phyloP scores from a whole-genome alignment of 1,140 invertebrate species.

The Hyles vespertilio region DNA sequence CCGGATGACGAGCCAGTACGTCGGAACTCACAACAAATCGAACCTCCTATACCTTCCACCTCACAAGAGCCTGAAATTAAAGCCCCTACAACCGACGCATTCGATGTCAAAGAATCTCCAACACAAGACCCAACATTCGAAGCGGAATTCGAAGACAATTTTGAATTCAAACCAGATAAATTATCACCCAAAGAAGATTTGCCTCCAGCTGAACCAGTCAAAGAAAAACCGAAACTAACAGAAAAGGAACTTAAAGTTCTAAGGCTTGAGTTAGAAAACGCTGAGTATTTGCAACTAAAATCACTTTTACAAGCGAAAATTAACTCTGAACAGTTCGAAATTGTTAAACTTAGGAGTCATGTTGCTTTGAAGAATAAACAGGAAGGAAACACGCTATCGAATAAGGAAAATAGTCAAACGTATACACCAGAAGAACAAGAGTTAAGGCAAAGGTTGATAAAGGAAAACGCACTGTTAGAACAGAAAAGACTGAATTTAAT shows the following conservation, averaged over 20 bases:
- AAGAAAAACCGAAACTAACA: slow-evolving; percentile 69
- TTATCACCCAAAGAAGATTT: slow-evolving; percentile 29
- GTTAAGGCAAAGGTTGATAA: slow-evolving; percentile 74
- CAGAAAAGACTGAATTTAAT: slow-evolving; percentile 80
- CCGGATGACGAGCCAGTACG: slow-evolving; percentile 45
- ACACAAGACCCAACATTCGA: slow-evolving; percentile 49
- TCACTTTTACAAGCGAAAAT: slow-evolving; percentile 80
- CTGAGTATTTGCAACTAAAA: slow-evolving; percentile 81
- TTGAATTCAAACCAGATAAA: slow-evolving; percentile 62
- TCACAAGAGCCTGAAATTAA: slow-evolving; percentile 26
- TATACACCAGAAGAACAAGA: slow-evolving; percentile 64
- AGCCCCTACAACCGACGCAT: slow-evolving; percentile 31
- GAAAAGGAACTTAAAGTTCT: slow-evolving; percentile 77
- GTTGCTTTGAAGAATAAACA: slow-evolving; percentile 73
- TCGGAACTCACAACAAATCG: slow-evolving; percentile 34
- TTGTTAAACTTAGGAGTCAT: slow-evolving; percentile 79
- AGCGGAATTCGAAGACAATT: slow-evolving; percentile 71
- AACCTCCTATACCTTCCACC: slow-evolving; percentile 8
- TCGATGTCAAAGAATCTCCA: slow-evolving; percentile 47
- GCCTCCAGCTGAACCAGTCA: slow-evolving; percentile 24
- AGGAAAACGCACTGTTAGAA: slow-evolving; percentile 81
- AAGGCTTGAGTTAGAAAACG: slow-evolving; percentile 79
- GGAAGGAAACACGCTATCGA: slow-evolving; percentile 54
- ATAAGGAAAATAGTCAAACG: slow-evolving; percentile 75
- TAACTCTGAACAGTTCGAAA: slow-evolving; percentile 80